Conservation (phyloP, 2,888 invertebrate species). For the Ligdia adustata region DNA sequence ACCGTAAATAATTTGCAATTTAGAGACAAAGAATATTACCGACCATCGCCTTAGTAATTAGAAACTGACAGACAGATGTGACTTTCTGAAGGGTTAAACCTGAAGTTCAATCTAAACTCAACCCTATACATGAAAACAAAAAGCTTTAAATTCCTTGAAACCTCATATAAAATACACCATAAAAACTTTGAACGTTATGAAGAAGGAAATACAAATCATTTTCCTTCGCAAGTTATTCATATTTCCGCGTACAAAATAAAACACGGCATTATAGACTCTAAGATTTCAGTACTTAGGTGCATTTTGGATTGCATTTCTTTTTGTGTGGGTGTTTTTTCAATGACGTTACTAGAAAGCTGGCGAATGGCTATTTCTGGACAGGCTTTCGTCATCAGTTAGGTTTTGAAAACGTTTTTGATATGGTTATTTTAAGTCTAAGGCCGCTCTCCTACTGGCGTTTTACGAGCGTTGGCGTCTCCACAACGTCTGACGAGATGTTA, state of each 20-base stretch:
- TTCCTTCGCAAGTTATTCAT: conserved; percentile 18
- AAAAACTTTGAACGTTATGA: conserved; percentile 25
- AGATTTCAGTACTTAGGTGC: conserved; percentile 1
- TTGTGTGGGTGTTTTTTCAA: conserved; percentile 21
- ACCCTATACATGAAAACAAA: background rate
- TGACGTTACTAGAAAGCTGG: conserved; percentile 19
- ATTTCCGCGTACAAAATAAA: conserved; percentile 13
- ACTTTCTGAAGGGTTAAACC: conserved; percentile 26
- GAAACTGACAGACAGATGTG: conserved; percentile 33
- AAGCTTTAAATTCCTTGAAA: conserved; percentile 12
- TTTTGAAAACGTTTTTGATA: too few relatives aligned
- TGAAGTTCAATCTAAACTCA: conserved; percentile 1
- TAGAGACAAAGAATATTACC: conserved; percentile 17
- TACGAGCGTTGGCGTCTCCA: too few relatives aligned
- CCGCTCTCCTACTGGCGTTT: too few relatives aligned
- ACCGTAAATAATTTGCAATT: conserved; percentile 12
- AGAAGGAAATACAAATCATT: conserved; percentile 22
- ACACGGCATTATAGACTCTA: conserved; percentile 9
- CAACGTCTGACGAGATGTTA: too few relatives aligned
- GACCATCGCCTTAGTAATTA: conserved; percentile 44
- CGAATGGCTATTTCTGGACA: conserved; percentile 28
- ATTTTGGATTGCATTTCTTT: conserved; percentile 1
- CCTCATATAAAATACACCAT: too few relatives aligned
- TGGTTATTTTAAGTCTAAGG: too few relatives aligned
- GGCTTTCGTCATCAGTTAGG: conserved; percentile 7